Evolutionary conservation across 2,888 invertebrate genomes (phyloP), one percentile per base, ranked within the genome.

Genomic region (Aricia artaxerxes): DNA sequence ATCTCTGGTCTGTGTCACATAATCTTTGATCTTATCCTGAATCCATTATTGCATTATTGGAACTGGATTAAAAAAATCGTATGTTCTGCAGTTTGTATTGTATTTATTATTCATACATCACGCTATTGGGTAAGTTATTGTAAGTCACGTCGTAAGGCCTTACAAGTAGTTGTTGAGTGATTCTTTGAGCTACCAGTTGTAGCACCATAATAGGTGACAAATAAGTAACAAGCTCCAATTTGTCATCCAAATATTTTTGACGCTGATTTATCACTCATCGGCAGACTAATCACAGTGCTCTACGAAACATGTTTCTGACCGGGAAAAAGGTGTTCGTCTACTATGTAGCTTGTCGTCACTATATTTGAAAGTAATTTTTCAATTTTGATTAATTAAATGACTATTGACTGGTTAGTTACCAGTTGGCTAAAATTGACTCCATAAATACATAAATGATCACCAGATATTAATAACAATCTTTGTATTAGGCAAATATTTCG

Each of bases 401-500:
- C 3, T 61, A 44, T 7, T 44, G 9, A 49, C 3, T 31, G 31
- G 6, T 31, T 64, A 31, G 11, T 24, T 31, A 3, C 4, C 9
- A 64, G 9, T 9, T 64, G 11, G 1, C 2, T 64, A 1, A 64
- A 31, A 64, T 31, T 31, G 11, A 31, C 31, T 64, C 31, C 2
- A 31, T 64, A 2, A 35, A 69, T 69, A 38, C 38, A 16, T 5
- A 69, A 38, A 38, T 38, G 69, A 69, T 35, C 35, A 38, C 35
- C 13, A 69, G 69, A 69, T 69, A 69, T 69, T 69, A 13, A 69
- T 31, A n/a, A 64, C 31, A 69, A 69, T 69, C 35, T 13, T 13
- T 57, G 57, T 57, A 69, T 69, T 69, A 24, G 13, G 38, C 69
- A 35, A 69, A 69, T 69, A 69, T 38, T 75, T 75, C 24, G 75